A percentile compares a stretch with the other conserved stretches of the same genome.
Evolutionary conservation across 2,888 invertebrate species (phyloP).

Genomic region (Gymnocheta viridis): DNA sequence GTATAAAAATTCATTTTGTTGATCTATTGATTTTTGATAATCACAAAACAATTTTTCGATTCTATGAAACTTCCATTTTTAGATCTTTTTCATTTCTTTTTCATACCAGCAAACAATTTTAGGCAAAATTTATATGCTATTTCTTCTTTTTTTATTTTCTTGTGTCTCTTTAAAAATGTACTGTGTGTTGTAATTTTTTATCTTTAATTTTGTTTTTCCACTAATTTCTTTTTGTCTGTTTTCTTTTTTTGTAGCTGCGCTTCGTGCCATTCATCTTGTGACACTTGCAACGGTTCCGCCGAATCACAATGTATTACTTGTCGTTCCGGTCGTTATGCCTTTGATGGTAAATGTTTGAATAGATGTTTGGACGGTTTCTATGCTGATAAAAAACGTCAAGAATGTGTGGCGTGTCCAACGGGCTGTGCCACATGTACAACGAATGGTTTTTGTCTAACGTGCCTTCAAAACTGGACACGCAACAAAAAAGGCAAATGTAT

Average conservation of each 20-base stretch:
- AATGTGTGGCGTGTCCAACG: slow-evolving; percentile 89
- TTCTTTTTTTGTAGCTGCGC: slow-evolving; percentile 84
- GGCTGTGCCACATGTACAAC: slow-evolving; percentile 90
- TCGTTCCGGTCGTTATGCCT: slow-evolving; percentile 87
- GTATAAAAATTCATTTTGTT: too few relatives aligned
- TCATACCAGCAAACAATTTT: too few relatives aligned
- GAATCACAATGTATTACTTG: slow-evolving; percentile 92
- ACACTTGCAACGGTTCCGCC: slow-evolving; percentile 90
- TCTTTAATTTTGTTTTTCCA: neutral
- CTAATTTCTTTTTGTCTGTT: neutral
- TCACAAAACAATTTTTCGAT: too few relatives aligned
- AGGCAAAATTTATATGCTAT: too few relatives aligned
- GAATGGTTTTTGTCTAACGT: slow-evolving; percentile 88
- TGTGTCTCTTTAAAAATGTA: neutral
- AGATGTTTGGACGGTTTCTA: slow-evolving; percentile 89
- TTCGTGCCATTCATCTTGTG: slow-evolving; percentile 90
- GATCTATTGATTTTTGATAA: too few relatives aligned
- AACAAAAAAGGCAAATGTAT: slow-evolving; percentile 90
- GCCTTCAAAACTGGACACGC: slow-evolving; percentile 88
- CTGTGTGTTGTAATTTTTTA: neutral
- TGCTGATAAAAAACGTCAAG: slow-evolving; percentile 89
- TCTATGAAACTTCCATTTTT: too few relatives aligned
- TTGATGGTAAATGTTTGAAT: slow-evolving; percentile 88
- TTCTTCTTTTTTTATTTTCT: too few relatives aligned
- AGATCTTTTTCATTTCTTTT: too few relatives aligned